Base-by-base conservation (phyloP, 2,888 invertebrate species). In the Noctua pronuba region DNA sequence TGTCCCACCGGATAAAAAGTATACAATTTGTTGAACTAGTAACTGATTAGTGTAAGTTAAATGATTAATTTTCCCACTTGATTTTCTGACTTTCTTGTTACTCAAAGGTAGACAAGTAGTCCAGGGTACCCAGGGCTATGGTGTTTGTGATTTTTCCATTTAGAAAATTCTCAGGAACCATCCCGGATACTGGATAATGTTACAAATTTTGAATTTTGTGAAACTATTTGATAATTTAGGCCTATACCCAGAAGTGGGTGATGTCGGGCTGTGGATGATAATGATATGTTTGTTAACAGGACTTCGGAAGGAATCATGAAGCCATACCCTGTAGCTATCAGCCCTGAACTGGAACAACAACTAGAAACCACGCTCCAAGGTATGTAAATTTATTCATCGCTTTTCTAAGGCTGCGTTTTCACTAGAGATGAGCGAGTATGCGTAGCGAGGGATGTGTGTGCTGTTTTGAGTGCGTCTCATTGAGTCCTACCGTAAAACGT, bases 261-360 rank as follows among this genome's bases (percentile, higher is more conserved):
- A 31, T 31, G 31, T 60, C 21, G 4, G 31, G 7, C 31, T 31
- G 4, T 60, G 18, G 21, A 62, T 62, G 31, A 60, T 31, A 5
- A 38, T 35, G 35, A n/a, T 24, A 46, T n/a, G 8, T n/a, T 71
- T 58, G 88, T 80, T 24, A 1, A 77, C 65, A 96, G 96, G 84
- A 91, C 95, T 46, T 97, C 97, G 5, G 97, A 97, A 68, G 98
- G 98, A 73, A 97, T 98, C 85, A 97, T 99, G 95, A 97, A 98
- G 85, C 98, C 99, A 0, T 98, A 98, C 92, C 97, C 98, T 11
- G 98, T 99, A 0, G 97, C 97, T 75, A 96, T 99, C 1, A 97
- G 97, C 35, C 98, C 98, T 0, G 97, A 98, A n/a, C 91, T 99
- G 3, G 97, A 98, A 77, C 83, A 91, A 1, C 97, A 97, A 89